Conservation (phyloP, 2,113 vertebrate species). For the Festucalex cinctus region DNA sequence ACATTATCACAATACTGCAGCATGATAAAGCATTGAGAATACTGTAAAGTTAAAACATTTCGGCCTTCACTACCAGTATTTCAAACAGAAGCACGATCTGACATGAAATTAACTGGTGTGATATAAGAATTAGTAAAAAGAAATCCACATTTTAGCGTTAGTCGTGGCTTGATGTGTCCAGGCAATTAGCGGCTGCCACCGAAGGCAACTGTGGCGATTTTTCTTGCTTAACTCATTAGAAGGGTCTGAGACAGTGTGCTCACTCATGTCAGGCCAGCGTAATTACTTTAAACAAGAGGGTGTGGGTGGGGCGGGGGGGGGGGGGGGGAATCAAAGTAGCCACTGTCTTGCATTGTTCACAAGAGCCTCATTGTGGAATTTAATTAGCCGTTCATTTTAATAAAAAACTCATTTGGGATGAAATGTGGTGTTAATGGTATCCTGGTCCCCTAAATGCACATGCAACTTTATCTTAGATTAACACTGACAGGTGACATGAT, state of each 20-base stretch:
- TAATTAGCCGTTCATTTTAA: conserved; percentile 79
- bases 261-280: conserved; percentile 78
- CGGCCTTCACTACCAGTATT: conserved; percentile 15
- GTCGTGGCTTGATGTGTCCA: conserved; percentile 64
- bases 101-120: conserved; percentile 44
- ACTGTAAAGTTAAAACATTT: conserved; percentile 30
- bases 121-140: conserved; percentile 26
- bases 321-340: conserved; percentile 71
- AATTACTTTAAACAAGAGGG: conserved; percentile 78
- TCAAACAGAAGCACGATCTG: conserved; percentile 18
- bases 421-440: conserved; percentile 67
- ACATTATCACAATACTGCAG: conserved; percentile 14
- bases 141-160: conserved; percentile 62
- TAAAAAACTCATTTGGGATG: conserved; percentile 78
- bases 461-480: conserved; percentile 65
- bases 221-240: conserved; percentile 81
- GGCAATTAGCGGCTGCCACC: conserved; percentile 78
- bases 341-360: conserved; percentile 72
- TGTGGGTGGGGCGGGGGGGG: conserved; percentile 4
- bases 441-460: conserved; percentile 48
- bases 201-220: conserved; percentile 74
- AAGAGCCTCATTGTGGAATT: conserved; percentile 75
- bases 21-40: conserved; percentile 9
- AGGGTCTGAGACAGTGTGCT: conserved; percentile 70
- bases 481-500: conserved; percentile 63